phyloP scores from a whole-genome alignment of 1,140 invertebrate species.

The Pogonognathellus flavescens region DNA sequence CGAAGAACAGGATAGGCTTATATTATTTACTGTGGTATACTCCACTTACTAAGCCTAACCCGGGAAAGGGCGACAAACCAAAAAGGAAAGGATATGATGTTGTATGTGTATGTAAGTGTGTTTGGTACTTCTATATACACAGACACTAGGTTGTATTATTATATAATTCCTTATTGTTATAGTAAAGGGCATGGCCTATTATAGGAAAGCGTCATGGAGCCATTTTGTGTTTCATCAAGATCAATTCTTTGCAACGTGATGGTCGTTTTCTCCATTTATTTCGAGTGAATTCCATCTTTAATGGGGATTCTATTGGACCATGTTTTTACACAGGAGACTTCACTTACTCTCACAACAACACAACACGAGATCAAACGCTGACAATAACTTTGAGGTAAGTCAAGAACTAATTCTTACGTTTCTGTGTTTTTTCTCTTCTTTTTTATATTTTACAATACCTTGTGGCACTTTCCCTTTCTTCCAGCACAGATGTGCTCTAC shows the following conservation, averaged over 20 bases:
- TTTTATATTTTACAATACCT: constrained; percentile 9
- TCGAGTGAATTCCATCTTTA: constrained; percentile 58
- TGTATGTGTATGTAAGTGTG: neutral
- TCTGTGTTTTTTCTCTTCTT: neutral
- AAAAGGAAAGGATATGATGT: neutral
- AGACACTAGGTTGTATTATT: neutral
- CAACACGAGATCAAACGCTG: neutral
- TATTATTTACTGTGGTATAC: too few species aligned
- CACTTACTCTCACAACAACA: neutral
- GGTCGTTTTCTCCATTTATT: constrained; percentile 55
- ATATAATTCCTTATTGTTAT: neutral
- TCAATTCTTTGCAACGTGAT: constrained; percentile 54
- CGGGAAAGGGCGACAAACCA: constrained; percentile 51
- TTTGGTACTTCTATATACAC: neutral
- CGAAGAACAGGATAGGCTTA: constrained; percentile 1
- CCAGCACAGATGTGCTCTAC: neutral
- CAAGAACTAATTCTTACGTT: neutral
- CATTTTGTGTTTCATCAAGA: constrained; percentile 61
- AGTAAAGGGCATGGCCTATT: constrained; percentile 40
- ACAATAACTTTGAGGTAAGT: constrained; percentile 9
- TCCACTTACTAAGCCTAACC: neutral
- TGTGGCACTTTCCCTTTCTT: neutral
- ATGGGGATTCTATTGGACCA: constrained; percentile 47
- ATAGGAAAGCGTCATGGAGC: constrained; percentile 54
- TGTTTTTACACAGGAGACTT: constrained; percentile 10